Evolutionary conservation across 1,140 invertebrate species (phyloP), one percentile per base, ranked within the genome.

Genomic region (Drosophila bifasciata): DNA sequence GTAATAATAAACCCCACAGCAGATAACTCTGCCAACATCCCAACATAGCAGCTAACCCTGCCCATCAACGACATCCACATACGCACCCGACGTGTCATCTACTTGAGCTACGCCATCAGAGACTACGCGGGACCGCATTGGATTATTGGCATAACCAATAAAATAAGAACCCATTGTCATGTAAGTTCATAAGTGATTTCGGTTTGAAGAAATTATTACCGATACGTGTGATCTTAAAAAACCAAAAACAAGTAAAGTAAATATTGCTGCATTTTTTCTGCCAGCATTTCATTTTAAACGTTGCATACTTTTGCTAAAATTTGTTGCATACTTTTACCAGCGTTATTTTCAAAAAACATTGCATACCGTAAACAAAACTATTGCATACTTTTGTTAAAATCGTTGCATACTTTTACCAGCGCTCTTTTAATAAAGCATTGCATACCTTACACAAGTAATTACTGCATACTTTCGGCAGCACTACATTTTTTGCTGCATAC

Each of bases 281-380:
- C 16, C 49, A 32, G 16, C n/a, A 51, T 36, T 51, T 32, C 49
- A 51, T 28, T 28, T 28, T 28, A 23, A 23, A 23, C 23, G 15
- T 50, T 32, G 48, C 28, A 50, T 50, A 50, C 28, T 50, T 50
- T 50, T 50, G 25, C 25, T 16, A 50, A 49, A 49, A 49, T 49
- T 49, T 51, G 8, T 36, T 51, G 49, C 49, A 51, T 51, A 51
- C 49, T 51, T 51, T 32, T 51, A 51, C 28, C 25, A 51, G 16
- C 23, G 28, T 32, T 32, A 15, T 36, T 51, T 17, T 51, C 28
- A 23, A 5, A 23, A 23, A 23, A 23, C 23, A 23, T 23, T 23
- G 23, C 23, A 23, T 23, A 23, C 23, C 23, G 23, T 23, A 23
- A 23, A 23, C 23, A 23, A 23, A 23, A 23, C 23, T 23, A 23